These are phyloP conservation scores for Diarsia rubi DNA, from an alignment of 2,888 invertebrate species.

Conservation along the genomic window DNA sequence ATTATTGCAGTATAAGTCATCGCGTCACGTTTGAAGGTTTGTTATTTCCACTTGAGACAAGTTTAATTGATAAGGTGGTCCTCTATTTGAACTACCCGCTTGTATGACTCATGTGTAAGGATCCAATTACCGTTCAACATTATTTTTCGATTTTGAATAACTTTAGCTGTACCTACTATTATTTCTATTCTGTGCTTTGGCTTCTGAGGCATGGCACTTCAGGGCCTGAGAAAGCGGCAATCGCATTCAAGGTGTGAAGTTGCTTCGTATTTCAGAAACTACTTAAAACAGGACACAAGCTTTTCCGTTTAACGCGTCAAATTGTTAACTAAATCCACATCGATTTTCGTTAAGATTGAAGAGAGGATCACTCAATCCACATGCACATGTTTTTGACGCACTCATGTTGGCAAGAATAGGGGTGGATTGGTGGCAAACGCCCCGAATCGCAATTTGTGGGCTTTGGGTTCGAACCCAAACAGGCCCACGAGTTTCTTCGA, in stretches of 20 bases:
- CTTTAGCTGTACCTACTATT: background rate
- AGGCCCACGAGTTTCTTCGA: background rate
- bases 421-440: background rate
- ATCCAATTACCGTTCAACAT: background rate
- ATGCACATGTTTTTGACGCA: no score
- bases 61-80: background rate
- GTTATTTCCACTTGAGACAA: background rate
- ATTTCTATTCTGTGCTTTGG: background rate
- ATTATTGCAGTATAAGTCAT: no score
- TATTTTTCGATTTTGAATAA: background rate
- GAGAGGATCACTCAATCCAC: no score
- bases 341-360: no score
- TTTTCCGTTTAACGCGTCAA: background rate
- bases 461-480: background rate
- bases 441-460: background rate
- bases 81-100: background rate
- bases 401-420: background rate
- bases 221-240: background rate
- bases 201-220: background rate
- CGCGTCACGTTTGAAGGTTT: background rate
- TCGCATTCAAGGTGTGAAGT: background rate
- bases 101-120: background rate
- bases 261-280: background rate
- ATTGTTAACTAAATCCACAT: no score
- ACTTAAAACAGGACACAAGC: background rate